phyloP scores from a whole-genome alignment of 2,888 invertebrate species.

The Carpatolechia fugitivella region DNA sequence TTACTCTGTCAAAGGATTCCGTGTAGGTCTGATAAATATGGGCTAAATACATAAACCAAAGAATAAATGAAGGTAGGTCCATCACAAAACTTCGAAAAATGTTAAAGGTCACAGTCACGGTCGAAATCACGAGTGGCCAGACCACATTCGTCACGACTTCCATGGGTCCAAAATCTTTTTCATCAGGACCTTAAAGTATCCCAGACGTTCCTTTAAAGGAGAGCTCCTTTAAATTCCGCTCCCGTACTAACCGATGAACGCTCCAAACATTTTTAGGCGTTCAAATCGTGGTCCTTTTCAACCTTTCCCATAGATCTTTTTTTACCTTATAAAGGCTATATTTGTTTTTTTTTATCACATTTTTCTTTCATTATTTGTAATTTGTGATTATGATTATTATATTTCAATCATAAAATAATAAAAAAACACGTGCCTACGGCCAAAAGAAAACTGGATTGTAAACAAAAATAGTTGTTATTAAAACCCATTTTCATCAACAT shows the following conservation, averaged over 20 bases:
- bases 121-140: constrained; percentile 22
- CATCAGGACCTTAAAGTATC: constrained; percentile 44
- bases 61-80: background rate
- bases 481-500: no score
- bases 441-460: no score
- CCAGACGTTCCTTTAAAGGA: constrained; percentile 58
- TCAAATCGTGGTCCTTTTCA: constrained; percentile 55
- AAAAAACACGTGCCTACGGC: no score
- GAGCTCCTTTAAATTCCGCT: constrained; percentile 70
- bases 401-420: no score
- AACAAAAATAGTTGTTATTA: no score
- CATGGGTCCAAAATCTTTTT: constrained; percentile 37
- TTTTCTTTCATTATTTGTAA: constrained; percentile 8
- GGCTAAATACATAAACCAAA: no score
- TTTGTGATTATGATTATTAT: background rate
- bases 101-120: constrained; percentile 33
- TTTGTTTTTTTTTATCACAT: constrained; percentile 17
- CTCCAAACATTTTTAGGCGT: constrained; percentile 71
- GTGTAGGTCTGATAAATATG: no score
- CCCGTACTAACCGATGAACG: constrained; percentile 57
- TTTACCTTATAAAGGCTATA: constrained; percentile 31
- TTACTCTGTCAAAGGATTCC: no score
- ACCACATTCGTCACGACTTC: constrained; percentile 39
- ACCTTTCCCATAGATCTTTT: constrained; percentile 64
- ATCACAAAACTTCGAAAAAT: background rate